Evolutionary conservation across 2,113 vertebrate genomes (phyloP), one percentile per base, ranked within the genome.

Genomic region (Apaloderma vittatum): DNA sequence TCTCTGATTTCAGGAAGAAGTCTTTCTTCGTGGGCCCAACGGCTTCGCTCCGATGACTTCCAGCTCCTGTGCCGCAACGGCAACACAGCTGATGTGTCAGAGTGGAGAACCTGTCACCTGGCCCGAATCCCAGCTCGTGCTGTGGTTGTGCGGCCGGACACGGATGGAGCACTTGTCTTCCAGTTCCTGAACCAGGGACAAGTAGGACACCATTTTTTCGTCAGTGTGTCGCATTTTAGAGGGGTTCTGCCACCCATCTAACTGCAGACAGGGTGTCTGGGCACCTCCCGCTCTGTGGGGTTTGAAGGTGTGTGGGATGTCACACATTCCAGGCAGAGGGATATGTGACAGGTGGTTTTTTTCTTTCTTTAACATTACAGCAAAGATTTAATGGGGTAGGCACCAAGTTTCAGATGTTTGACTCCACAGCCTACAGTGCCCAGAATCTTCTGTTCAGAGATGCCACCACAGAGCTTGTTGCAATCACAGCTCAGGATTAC

Each of bases 371-470:
- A 15, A 62, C 30, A 27, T 94, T 61, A 58, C 97, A 98, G 98
- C 97, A 86, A 85, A 97, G 91, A 75, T 98, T 98, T 93, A 98
- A 81, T 68, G 96, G 71, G 1, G 78, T 97, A 95, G 90, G 77
- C 15, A 97, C 98, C 45, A 80, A 81, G 81, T 99, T 99, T 97
- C 80, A 95, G 75, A 98, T 99, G 97, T 99, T 99, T 97, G 98
- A 98, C 46, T 99, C 99, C 0, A 5, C 79, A 12, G 48, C 26
- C 16, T 99, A 98, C 0, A 57, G 96, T 54, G 96, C 97, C 40
- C 97, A 94, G 92, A 98, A 97, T 49, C 95, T 99, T 68, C 97
- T 99, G 45, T 99, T 99, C 97, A 99, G 98, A 88, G 97, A 99
- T 12, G 80, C 92, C 34, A 98, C 99, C 52, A 93, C 84, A 19